These are phyloP conservation scores for Hypothenemus hampei DNA, from an alignment of 1,140 invertebrate genomes.

Conservation along the genomic window DNA sequence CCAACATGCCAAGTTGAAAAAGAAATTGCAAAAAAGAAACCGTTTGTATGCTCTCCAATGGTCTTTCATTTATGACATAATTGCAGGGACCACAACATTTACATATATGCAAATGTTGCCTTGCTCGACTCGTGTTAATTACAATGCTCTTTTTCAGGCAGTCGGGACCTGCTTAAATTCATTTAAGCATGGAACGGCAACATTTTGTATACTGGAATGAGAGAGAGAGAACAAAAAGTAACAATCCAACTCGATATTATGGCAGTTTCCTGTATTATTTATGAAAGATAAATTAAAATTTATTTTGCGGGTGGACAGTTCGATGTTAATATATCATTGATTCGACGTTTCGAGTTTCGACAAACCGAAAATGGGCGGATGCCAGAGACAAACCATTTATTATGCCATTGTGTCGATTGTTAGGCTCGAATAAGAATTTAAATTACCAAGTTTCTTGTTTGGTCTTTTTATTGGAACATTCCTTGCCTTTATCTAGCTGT, in stretches of 20 bases:
- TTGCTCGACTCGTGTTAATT: constrained; percentile 9
- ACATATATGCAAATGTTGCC: constrained; percentile 14
- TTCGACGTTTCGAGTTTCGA: constrained; percentile 10
- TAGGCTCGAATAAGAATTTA: too few relatives aligned
- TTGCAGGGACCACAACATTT: constrained; percentile 17
- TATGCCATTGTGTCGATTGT: constrained; percentile 13
- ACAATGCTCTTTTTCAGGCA: constrained; percentile 9
- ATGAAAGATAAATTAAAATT: background rate
- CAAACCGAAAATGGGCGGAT: constrained; percentile 9
- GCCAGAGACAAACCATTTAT: constrained; percentile 10
- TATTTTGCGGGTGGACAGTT: background rate
- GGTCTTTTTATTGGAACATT: too few relatives aligned
- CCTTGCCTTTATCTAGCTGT: too few relatives aligned
- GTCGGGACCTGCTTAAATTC: constrained; percentile 6
- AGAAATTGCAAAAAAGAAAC: too few relatives aligned
- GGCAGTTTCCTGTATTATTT: background rate
- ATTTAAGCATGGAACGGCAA: background rate
- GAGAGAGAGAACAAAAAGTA: too few relatives aligned
- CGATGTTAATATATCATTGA: constrained; percentile 1
- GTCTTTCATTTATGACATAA: constrained; percentile 16
- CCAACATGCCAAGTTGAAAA: too few relatives aligned
- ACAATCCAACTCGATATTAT: background rate
- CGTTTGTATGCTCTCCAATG: too few relatives aligned
- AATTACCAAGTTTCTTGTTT: too few relatives aligned
- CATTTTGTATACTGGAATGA: too few relatives aligned